phyloP scores from a whole-genome alignment of 2,797 vertebrate genomes.

The Netta rufina region DNA sequence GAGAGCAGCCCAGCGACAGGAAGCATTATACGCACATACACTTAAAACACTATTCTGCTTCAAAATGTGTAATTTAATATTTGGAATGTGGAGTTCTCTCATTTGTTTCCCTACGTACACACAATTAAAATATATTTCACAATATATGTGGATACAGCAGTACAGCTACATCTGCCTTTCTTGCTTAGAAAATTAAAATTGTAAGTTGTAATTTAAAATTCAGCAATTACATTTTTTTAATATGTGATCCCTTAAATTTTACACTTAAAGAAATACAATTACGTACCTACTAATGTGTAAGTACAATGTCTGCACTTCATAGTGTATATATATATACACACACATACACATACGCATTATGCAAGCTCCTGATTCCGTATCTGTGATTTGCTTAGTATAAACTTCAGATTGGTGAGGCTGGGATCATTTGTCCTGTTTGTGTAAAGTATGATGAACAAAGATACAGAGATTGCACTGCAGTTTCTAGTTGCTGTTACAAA shows the following conservation, averaged over 20 bases:
- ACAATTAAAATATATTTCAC: slow-evolving; percentile 35
- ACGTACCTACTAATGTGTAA: fast-evolving
- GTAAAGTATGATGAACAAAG: not conserved
- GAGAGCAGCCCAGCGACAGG: slow-evolving; percentile 69
- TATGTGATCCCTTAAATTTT: slow-evolving; percentile 8
- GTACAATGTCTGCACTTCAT: not conserved
- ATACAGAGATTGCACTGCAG: not conserved
- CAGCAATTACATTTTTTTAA: slow-evolving; percentile 14
- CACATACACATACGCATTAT: too few species aligned
- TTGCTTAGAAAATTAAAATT: slow-evolving; percentile 16
- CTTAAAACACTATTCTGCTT: slow-evolving; percentile 57
- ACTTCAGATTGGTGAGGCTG: not conserved
- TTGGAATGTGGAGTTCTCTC: slow-evolving; percentile 17
- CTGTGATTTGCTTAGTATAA: not conserved
- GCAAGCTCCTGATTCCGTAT: not conserved
- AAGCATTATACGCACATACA: slow-evolving; percentile 35
- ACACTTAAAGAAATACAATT: slow-evolving; percentile 32
- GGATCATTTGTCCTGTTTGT: not conserved
- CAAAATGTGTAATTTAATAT: slow-evolving; percentile 73
- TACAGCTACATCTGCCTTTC: slow-evolving; percentile 14
- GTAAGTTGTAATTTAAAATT: slow-evolving; percentile 4
- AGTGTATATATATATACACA: too few species aligned
- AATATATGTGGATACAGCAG: not conserved
- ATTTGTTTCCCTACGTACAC: slow-evolving; percentile 17
- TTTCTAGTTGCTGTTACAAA: not conserved